These are phyloP conservation scores for Acyrthosiphon pisum DNA, from an alignment of 1,140 invertebrate genomes.

Conservation along the genomic window DNA sequence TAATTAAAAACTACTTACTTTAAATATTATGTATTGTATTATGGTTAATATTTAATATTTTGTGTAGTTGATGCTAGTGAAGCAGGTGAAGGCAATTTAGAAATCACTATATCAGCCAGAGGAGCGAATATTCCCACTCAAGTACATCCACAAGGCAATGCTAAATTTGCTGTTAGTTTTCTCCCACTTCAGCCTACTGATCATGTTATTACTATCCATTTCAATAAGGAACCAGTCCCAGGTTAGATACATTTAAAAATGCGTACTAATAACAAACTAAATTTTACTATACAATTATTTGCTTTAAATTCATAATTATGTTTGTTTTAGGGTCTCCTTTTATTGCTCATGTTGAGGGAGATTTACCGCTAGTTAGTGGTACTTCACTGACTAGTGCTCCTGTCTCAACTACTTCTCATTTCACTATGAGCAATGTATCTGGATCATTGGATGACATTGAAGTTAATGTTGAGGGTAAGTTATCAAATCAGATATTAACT, in stretches of 20 bases:
- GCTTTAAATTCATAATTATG: slow-evolving; percentile 37
- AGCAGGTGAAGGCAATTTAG: slow-evolving; percentile 96
- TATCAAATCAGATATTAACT: not conserved
- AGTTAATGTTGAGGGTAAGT: slow-evolving; percentile 92
- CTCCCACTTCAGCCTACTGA: slow-evolving; percentile 91
- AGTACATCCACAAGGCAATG: slow-evolving; percentile 91
- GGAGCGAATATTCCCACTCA: slow-evolving; percentile 95
- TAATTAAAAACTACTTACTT: not conserved
- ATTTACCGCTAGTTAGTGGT: slow-evolving; percentile 75
- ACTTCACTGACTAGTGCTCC: slow-evolving; percentile 70
- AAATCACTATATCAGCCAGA: slow-evolving; percentile 93
- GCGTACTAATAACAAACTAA: not conserved
- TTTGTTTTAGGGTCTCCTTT: slow-evolving; percentile 74
- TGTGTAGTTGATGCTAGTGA: slow-evolving; percentile 89
- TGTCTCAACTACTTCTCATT: slow-evolving; percentile 70
- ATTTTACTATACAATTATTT: not conserved
- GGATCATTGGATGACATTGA: slow-evolving; percentile 89
- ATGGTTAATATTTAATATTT: slow-evolving; percentile 17
- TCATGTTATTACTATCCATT: slow-evolving; percentile 94
- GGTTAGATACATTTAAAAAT: slow-evolving; percentile 63
- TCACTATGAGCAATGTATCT: slow-evolving; percentile 74
- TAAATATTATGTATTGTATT: slow-evolving; percentile 43
- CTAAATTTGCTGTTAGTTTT: slow-evolving; percentile 93
- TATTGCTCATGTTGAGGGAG: slow-evolving; percentile 74
- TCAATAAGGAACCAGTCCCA: slow-evolving; percentile 85